phyloP scores from a whole-genome alignment of 2,113 vertebrate species.

The Zosterops hypoxanthus region DNA sequence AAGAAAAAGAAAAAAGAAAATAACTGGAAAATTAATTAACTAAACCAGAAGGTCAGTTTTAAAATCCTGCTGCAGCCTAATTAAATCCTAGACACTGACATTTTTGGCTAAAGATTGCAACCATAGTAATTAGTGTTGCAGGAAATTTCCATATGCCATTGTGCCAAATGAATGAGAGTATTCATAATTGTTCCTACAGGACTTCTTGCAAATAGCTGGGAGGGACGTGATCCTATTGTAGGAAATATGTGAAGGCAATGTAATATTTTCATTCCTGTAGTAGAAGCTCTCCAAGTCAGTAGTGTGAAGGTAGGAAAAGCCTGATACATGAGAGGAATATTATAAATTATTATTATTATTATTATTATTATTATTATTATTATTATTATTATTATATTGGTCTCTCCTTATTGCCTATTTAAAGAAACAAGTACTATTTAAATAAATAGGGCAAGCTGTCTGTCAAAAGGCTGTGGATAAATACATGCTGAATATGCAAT shows the following conservation, averaged over 20 bases:
- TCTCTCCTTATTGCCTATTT: slow-evolving; percentile 20
- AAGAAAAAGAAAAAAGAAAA: background rate
- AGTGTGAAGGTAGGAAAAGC: background rate
- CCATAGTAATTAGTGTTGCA: slow-evolving; percentile 75
- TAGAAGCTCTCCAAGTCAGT: background rate
- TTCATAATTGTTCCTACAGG: slow-evolving; percentile 78
- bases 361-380: background rate
- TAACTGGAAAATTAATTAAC: slow-evolving; percentile 65
- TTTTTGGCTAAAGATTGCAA: slow-evolving; percentile 76
- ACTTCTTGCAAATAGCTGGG: slow-evolving; percentile 64
- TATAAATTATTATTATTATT: background rate
- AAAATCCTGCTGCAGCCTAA: slow-evolving; percentile 74
- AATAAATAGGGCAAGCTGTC: background rate
- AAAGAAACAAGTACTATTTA: background rate
- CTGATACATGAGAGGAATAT: background rate
- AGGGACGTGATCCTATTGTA: slow-evolving; percentile 66
- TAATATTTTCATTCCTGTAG: slow-evolving; percentile 22
- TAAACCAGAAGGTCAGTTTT: slow-evolving; percentile 74
- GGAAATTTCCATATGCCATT: slow-evolving; percentile 76
- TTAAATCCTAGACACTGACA: slow-evolving; percentile 79
- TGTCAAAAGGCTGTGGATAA: slow-evolving; percentile 32
- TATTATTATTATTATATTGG: background rate
- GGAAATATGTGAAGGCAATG: slow-evolving; percentile 38
- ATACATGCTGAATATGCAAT: slow-evolving; percentile 35
- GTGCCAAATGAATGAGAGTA: slow-evolving; percentile 74